phyloP scores from a whole-genome alignment of 2,113 vertebrate genomes.

The Camelus dromedarius region DNA sequence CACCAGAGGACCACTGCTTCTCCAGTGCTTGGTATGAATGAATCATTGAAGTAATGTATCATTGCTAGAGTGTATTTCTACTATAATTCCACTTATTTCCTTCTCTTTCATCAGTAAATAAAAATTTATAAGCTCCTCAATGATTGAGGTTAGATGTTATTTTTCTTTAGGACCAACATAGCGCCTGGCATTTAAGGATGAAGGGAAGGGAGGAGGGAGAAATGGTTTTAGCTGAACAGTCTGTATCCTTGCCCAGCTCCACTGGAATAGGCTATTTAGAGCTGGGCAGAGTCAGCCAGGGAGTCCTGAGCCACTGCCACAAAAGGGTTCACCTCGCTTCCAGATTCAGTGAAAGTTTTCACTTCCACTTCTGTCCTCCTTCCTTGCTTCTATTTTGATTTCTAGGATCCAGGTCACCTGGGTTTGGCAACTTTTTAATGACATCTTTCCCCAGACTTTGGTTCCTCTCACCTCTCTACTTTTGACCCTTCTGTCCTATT shows the following conservation, averaged over 20 bases:
- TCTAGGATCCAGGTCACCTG: neutral
- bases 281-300: neutral
- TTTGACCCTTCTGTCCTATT: neutral
- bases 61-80: neutral
- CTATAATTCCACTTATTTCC: neutral
- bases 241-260: neutral
- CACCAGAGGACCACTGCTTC: neutral
- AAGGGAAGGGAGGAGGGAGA: neutral
- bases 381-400: neutral
- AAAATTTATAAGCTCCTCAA: constrained; percentile 16
- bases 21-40: neutral
- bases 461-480: neutral
- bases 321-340: neutral
- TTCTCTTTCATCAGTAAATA: neutral
- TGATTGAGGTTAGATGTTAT: neutral
- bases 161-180: neutral
- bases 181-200: neutral
- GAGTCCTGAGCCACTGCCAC: neutral
- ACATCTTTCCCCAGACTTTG: neutral
- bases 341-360: neutral
- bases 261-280: neutral
- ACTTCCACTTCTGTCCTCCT: neutral
- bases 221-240: neutral
- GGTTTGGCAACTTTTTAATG: neutral
- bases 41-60: neutral